Percentiles rank a stretch among this genome's conserved stretches.
phyloP scores from a whole-genome alignment of 2,113 vertebrate species.

The Nannobrachium achirus region DNA sequence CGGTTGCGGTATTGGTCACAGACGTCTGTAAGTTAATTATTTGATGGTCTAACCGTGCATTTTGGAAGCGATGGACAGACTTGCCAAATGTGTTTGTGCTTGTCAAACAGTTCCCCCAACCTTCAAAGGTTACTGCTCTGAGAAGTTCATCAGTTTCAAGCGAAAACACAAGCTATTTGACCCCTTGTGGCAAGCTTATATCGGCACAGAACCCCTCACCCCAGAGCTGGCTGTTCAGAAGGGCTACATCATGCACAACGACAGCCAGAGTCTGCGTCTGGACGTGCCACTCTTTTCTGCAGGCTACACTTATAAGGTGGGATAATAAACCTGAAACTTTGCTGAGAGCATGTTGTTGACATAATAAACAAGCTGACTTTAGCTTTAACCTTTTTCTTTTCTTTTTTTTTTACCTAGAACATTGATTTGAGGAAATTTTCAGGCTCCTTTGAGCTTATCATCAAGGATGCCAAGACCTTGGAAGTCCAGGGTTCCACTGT shows the following conservation, averaged over 20 bases:
- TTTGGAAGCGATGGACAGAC: too few relatives aligned
- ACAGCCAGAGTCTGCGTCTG: too few relatives aligned
- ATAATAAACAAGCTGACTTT: background rate
- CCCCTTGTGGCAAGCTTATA: too few relatives aligned
- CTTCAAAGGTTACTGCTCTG: too few relatives aligned
- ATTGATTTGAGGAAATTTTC: constrained; percentile 54
- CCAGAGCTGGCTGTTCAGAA: too few relatives aligned
- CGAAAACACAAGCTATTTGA: too few relatives aligned
- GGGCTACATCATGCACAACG: too few relatives aligned
- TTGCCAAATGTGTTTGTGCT: background rate
- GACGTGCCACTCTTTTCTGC: too few relatives aligned
- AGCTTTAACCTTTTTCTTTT: background rate
- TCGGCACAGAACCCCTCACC: too few relatives aligned
- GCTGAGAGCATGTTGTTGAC: background rate
- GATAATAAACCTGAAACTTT: background rate
- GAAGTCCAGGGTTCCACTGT: constrained; percentile 6
- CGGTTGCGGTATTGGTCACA: constrained; percentile 18
- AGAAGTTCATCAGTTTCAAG: too few relatives aligned
- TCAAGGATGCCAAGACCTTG: constrained; percentile 17
- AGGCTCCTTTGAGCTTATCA: constrained; percentile 58
- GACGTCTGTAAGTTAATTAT: constrained; percentile 61
- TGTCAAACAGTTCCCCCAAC: background rate
- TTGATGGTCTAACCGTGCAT: background rate
- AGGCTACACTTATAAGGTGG: constrained; percentile 52
- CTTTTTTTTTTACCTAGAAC: constrained; percentile 27